Evolutionary conservation across 2,888 invertebrate species (phyloP).

Genomic region (Pyralis farinalis): DNA sequence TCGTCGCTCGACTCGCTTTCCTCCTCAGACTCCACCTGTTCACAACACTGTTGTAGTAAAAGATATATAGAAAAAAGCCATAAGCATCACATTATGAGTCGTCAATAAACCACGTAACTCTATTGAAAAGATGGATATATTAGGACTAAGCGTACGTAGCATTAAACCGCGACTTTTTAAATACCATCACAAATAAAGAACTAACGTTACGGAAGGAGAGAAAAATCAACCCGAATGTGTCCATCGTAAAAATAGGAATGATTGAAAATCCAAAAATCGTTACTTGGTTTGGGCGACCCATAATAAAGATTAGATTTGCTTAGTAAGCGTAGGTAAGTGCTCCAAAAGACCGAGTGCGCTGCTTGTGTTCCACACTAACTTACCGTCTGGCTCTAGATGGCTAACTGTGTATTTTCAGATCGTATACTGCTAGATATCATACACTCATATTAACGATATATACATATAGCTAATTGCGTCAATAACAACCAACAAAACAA

Average conservation of each 20-base stretch:
- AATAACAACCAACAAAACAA: conserved; percentile 25
- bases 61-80: too few species aligned
- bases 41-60: conserved; percentile 22
- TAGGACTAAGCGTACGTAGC: too few species aligned
- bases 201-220: too few species aligned
- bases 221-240: too few species aligned
- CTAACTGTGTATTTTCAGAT: conserved; percentile 6
- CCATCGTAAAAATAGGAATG: too few species aligned
- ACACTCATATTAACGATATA: conserved; percentile 5
- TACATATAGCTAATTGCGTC: conserved; percentile 9
- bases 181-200: too few species aligned
- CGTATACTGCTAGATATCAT: not conserved
- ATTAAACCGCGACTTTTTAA: too few species aligned
- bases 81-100: too few species aligned
- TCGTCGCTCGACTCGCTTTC: conserved; percentile 85
- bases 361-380: conserved; percentile 54
- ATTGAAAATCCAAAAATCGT: too few species aligned
- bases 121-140: too few species aligned
- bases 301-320: conserved; percentile 7
- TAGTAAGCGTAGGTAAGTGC: conserved; percentile 8
- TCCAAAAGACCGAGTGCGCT: conserved; percentile 9
- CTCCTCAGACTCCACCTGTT: conserved; percentile 72
- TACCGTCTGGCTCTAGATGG: conserved; percentile 40
- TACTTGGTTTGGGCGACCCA: too few species aligned
- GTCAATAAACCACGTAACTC: too few species aligned